Base-by-base conservation (phyloP, 2,888 invertebrate species). In the Eucera pruinosa region DNA sequence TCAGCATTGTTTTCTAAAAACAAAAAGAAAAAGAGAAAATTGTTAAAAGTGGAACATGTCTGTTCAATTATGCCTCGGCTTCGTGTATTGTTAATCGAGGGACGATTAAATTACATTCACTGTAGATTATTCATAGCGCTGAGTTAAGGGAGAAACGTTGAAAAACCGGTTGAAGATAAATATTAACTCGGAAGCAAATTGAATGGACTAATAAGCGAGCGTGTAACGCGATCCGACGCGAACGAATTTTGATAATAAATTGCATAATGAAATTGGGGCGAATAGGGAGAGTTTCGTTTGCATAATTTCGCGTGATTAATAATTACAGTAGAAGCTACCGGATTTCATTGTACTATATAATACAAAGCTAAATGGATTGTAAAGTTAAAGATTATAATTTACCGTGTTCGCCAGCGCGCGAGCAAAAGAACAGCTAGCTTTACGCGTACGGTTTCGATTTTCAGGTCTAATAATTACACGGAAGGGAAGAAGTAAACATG, bases 391-490 rank as follows among this genome's bases (percentile, higher is more conserved):
- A 18, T 11, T 3, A 11, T 27, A 25, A 57, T 57, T 41, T 30
- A 25, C 2, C 2, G 11, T 41, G 15, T 39, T 6, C 2, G 15
- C 4, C 13, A 9, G 13, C 2, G 1, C 1, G 9, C n/a, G n/a
- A n/a, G n/a, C n/a, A n/a, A n/a, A n/a, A n/a, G n/a, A n/a, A 9
- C 6, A 48, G n/a, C n/a, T n/a, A n/a, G n/a, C n/a, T n/a, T 15
- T 9, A 2, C 27, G 13, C 27, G 50, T 45, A 50, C 39, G 30
- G 45, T 52, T 73, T 33, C 2, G 5, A 41, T 54, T 75, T 75
- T 47, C 75, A 71, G 72, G 33, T 60, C 62, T 20, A 48, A 60
- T 78, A 70, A 80, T 66, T 58, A 69, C 33, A 20, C 9, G 64
- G 23, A 25, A 41, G 1, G 41, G 27, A 25, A 41, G 1, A 33